phyloP scores from a whole-genome alignment of 2,797 vertebrate genomes.

The Dipus sagitta region DNA sequence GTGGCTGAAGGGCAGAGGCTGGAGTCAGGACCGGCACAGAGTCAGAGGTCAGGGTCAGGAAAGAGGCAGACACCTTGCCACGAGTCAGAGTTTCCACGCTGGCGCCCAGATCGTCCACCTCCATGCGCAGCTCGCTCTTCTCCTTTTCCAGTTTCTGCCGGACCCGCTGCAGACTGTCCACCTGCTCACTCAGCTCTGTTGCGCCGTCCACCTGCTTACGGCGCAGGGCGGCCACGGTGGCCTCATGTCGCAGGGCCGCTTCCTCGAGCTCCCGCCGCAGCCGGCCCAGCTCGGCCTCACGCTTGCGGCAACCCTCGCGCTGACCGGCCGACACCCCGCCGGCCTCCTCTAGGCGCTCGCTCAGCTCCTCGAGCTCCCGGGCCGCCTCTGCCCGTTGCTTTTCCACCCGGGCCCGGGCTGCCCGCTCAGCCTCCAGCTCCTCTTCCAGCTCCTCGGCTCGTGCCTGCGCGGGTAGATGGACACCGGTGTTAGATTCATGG shows the following conservation, averaged over 20 bases:
- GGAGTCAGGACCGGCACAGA: neutral
- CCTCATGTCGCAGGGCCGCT: slow-evolving; percentile 93
- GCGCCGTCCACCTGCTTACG: slow-evolving; percentile 94
- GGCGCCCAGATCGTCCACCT: slow-evolving; percentile 93
- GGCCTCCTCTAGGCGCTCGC: slow-evolving; percentile 95
- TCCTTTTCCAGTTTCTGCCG: slow-evolving; percentile 98
- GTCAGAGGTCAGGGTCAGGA: neutral
- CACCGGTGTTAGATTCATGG: neutral
- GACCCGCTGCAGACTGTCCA: slow-evolving; percentile 94
- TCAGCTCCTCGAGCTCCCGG: slow-evolving; percentile 95
- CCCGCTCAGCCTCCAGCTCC: slow-evolving; percentile 94
- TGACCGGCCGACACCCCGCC: slow-evolving; percentile 92
- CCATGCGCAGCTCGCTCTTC: slow-evolving; percentile 95
- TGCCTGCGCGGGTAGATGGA: slow-evolving; percentile 85
- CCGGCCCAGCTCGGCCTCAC: slow-evolving; percentile 93
- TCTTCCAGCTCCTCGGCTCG: slow-evolving; percentile 96
- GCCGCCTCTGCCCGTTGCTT: slow-evolving; percentile 93
- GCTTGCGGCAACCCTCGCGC: slow-evolving; percentile 95
- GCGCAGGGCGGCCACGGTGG: slow-evolving; percentile 89
- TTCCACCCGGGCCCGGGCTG: slow-evolving; percentile 93
- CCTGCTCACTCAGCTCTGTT: slow-evolving; percentile 94
- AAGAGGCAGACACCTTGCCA: slow-evolving; percentile 90
- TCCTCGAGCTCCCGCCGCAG: slow-evolving; percentile 95
- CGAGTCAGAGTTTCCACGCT: slow-evolving; percentile 95
- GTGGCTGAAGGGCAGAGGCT: neutral